Percentiles rank a stretch among this genome's conserved stretches.
phyloP scores from a whole-genome alignment of 2,888 invertebrate species.

The Torymus tubicola region DNA sequence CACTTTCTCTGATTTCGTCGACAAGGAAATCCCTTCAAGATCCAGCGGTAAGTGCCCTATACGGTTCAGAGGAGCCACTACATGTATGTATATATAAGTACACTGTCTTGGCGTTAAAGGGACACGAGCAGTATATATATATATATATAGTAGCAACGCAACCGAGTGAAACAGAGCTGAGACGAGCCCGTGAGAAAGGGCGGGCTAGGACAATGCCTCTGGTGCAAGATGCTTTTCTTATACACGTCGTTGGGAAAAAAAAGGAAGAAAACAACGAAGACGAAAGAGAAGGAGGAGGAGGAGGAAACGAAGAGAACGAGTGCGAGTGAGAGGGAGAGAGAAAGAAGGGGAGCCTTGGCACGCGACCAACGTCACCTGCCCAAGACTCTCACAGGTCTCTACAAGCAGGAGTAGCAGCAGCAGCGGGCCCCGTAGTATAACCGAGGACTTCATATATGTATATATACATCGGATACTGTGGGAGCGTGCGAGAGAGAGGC shows the following conservation, averaged over 20 bases:
- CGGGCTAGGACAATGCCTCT: conserved; percentile 64
- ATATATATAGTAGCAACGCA: no score
- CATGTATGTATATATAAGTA: no score
- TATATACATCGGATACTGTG: conserved; percentile 16
- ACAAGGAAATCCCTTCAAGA: conserved; percentile 61
- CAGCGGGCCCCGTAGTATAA: conserved; percentile 4
- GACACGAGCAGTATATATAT: conserved; percentile 67
- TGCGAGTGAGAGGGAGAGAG: conserved; percentile 12
- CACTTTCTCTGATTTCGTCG: conserved; percentile 50
- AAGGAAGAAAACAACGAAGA: background rate
- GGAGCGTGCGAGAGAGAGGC: conserved; percentile 48
- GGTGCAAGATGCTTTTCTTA: conserved; percentile 74
- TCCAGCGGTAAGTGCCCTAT: conserved; percentile 42
- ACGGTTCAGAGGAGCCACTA: no score
- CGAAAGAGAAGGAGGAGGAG: conserved; percentile 6
- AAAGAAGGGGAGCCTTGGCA: conserved; percentile 69
- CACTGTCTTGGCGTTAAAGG: conserved; percentile 65
- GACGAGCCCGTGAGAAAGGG: conserved; percentile 56
- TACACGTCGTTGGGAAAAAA: conserved; percentile 50
- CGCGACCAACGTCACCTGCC: conserved; percentile 76
- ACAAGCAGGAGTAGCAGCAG: conserved; percentile 40
- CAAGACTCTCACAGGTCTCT: conserved; percentile 34
- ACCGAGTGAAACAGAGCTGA: conserved; percentile 31
- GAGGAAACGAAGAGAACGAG: no score
- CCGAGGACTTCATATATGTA: conserved; percentile 1